A percentile compares a stretch with the other conserved stretches of the same genome.
Evolutionary conservation across 2,113 vertebrate genomes (phyloP).

Genomic region (Proteles cristata): DNA sequence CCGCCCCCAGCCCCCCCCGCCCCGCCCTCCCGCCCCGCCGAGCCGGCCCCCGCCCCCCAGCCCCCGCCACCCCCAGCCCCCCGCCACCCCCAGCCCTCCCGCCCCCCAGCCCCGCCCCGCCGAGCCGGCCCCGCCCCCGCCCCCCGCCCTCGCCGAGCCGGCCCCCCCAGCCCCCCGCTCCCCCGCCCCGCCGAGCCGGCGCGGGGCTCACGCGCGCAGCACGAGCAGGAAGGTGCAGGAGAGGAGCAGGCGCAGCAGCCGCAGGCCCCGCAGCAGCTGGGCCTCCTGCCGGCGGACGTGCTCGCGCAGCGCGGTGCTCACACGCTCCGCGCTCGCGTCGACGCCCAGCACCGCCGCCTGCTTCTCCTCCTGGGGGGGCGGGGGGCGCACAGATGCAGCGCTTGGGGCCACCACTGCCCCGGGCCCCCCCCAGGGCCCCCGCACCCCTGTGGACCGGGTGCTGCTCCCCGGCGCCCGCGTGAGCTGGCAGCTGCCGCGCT

Average conservation of each 20-base stretch:
- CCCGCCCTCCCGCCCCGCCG: too few species aligned
- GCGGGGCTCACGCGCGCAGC: slow-evolving; percentile 82
- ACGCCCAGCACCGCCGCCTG: slow-evolving; percentile 76
- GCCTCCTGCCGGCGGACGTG: slow-evolving; percentile 69
- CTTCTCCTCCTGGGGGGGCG: slow-evolving; percentile 75
- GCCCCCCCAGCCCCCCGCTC: not conserved
- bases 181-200: too few species aligned
- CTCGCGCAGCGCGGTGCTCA: slow-evolving; percentile 81
- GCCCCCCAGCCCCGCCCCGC: too few species aligned
- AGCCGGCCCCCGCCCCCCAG: too few species aligned
- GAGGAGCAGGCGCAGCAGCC: slow-evolving; percentile 83
- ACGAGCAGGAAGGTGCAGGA: slow-evolving; percentile 87
- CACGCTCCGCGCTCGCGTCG: slow-evolving; percentile 56
- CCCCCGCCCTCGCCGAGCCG: too few species aligned
- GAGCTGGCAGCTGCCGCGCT: too few species aligned
- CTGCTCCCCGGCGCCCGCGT: not conserved
- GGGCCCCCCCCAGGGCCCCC: not conserved
- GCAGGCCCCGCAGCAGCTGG: slow-evolving; percentile 67
- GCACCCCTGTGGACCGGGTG: not conserved
- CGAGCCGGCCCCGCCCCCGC: too few species aligned
- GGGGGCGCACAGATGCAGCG: fast-evolving
- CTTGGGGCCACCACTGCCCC: fast-evolving
- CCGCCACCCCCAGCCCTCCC: too few species aligned
- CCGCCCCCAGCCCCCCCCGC: too few species aligned
- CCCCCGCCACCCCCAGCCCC: too few species aligned